Conservation (phyloP, 2,888 invertebrate species). For the Parnassius smintheus region DNA sequence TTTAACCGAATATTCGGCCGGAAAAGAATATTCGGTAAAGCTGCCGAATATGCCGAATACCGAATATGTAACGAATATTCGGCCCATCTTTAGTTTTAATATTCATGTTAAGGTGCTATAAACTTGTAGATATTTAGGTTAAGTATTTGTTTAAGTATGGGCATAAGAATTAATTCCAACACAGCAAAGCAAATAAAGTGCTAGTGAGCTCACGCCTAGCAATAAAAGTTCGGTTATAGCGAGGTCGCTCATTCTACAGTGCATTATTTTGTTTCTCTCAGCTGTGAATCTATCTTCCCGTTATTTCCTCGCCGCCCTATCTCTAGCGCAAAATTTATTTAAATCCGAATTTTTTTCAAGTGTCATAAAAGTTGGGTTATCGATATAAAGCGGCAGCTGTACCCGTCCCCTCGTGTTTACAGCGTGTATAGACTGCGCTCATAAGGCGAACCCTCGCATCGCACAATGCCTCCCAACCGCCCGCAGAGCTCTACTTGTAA, state of each 20-base stretch:
- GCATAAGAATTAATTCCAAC: no score
- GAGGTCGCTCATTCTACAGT: no score
- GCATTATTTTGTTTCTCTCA: slow-evolving; percentile 32
- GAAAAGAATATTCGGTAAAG: no score
- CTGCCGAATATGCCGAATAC: no score
- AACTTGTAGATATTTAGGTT: slow-evolving; percentile 33
- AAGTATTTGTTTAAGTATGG: no score
- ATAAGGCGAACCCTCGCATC: slow-evolving; percentile 50
- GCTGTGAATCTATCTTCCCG: slow-evolving; percentile 63
- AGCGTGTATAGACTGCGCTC: slow-evolving; percentile 48
- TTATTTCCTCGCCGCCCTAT: no score
- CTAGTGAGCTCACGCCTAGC: no score
- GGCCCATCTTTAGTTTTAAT: slow-evolving; percentile 36
- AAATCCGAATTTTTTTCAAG: not conserved
- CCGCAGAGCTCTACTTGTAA: slow-evolving; percentile 48
- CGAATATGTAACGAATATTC: no score
- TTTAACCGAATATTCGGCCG: no score
- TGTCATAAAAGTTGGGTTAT: not conserved
- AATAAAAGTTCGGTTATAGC: no score
- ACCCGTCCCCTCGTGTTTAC: slow-evolving; percentile 57
- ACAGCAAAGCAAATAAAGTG: no score
- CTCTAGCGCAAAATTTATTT: not conserved
- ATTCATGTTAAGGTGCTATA: slow-evolving; percentile 27
- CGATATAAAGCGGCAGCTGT: slow-evolving; percentile 66
- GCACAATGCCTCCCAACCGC: slow-evolving; percentile 50